phyloP scores from a whole-genome alignment of 2,888 invertebrate species.

The Microctonus hyperodae region DNA sequence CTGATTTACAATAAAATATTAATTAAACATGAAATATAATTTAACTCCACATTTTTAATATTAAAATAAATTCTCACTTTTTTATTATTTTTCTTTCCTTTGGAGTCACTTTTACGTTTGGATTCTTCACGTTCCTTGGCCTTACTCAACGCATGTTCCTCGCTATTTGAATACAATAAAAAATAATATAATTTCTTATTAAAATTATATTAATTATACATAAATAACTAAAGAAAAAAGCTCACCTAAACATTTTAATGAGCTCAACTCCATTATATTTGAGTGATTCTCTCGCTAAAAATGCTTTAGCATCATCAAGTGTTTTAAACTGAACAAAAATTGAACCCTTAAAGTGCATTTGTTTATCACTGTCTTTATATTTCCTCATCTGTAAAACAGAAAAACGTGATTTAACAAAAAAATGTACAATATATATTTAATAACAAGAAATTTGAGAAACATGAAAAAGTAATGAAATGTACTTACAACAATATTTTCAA shows the following conservation, averaged over 20 bases:
- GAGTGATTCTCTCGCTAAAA: slow-evolving; percentile 73
- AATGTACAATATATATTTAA: neutral
- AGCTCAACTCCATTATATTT: slow-evolving; percentile 75
- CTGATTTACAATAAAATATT: slow-evolving; percentile 18
- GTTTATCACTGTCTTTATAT: slow-evolving; percentile 71
- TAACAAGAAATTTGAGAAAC: neutral
- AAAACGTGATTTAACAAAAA: neutral
- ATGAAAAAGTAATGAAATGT: slow-evolving; percentile 7
- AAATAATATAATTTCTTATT: neutral
- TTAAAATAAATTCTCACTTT: slow-evolving; percentile 40
- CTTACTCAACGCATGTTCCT: slow-evolving; percentile 72
- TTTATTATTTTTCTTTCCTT: slow-evolving; percentile 65
- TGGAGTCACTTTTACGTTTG: slow-evolving; percentile 66
- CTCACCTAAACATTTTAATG: slow-evolving; percentile 68
- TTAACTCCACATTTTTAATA: neutral
- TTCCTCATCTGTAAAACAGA: slow-evolving; percentile 64
- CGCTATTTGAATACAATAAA: slow-evolving; percentile 41
- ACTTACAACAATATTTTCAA: slow-evolving; percentile 62
- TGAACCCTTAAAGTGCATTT: slow-evolving; percentile 87
- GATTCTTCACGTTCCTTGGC: slow-evolving; percentile 71
- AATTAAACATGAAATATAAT: neutral
- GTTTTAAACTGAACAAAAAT: slow-evolving; percentile 88
- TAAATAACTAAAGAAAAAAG: neutral
- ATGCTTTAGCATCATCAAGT: slow-evolving; percentile 81
- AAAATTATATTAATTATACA: neutral